phyloP scores from a whole-genome alignment of 2,888 invertebrate species.

The Agrochola lota region DNA sequence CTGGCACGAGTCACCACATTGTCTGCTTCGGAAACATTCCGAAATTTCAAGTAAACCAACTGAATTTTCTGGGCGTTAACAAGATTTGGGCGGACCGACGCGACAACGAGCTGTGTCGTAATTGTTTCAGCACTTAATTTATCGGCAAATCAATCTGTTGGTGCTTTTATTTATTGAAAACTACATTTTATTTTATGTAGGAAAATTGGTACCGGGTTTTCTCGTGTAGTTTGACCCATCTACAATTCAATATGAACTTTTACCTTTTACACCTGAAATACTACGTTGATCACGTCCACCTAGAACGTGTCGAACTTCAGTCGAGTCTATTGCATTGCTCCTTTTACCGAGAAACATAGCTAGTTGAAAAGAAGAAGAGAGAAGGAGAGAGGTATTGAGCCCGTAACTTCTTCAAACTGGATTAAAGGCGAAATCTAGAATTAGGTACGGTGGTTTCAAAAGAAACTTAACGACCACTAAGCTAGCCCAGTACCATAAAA shows the following conservation, averaged over 20 bases:
- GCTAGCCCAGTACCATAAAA: neutral
- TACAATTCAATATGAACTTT: neutral
- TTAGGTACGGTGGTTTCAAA: neutral
- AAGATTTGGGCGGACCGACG: slow-evolving; percentile 22
- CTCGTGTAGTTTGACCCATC: neutral
- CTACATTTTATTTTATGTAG: neutral
- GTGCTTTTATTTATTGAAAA: neutral
- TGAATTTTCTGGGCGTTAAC: slow-evolving; percentile 10
- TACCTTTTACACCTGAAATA: neutral
- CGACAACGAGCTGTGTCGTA: neutral
- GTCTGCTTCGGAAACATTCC: slow-evolving; percentile 28
- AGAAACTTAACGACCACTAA: neutral
- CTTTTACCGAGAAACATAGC: neutral
- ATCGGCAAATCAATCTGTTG: slow-evolving; percentile 8
- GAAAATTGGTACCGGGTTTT: no score
- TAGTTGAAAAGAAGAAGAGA: neutral
- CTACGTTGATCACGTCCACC: neutral
- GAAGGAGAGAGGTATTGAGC: no score
- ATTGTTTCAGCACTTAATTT: slow-evolving; percentile 18
- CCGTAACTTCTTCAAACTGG: neutral
- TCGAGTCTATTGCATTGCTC: neutral
- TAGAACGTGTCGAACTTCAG: neutral
- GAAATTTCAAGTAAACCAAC: slow-evolving; percentile 26
- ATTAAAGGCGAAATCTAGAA: slow-evolving; percentile 13
- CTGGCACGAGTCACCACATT: slow-evolving; percentile 30